A percentile compares a stretch with the other conserved stretches of the same genome.
Evolutionary conservation across 2,113 vertebrate species (phyloP).

Genomic region (Nothobranchius kuhntae): DNA sequence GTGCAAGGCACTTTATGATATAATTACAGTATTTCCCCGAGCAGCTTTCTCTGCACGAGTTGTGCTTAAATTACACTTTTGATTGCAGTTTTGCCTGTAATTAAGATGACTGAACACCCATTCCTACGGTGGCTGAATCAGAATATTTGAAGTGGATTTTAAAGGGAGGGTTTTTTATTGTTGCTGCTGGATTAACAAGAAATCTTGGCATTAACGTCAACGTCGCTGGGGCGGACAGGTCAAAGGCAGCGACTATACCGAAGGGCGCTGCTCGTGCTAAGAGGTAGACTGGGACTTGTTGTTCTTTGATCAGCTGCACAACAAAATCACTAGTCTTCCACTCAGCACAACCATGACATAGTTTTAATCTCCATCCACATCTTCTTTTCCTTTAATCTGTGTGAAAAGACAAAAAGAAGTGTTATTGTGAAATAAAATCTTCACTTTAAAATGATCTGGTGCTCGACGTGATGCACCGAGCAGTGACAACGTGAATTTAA

Average conservation of each 20-base stretch:
- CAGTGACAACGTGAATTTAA: not conserved
- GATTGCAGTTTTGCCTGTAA: slow-evolving; percentile 32
- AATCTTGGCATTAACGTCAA: slow-evolving; percentile 7
- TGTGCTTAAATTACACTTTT: slow-evolving; percentile 27
- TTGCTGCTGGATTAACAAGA: slow-evolving; percentile 25
- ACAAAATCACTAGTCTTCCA: slow-evolving; percentile 82
- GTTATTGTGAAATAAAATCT: slow-evolving; percentile 21
- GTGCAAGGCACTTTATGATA: slow-evolving; percentile 5
- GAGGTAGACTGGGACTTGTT: slow-evolving; percentile 80
- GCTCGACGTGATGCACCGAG: slow-evolving; percentile 11
- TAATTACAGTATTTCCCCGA: slow-evolving; percentile 19
- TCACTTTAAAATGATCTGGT: not conserved
- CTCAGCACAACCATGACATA: slow-evolving; percentile 58
- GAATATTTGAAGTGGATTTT: slow-evolving; percentile 18
- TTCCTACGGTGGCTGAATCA: slow-evolving; percentile 20
- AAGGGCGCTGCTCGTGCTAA: slow-evolving; percentile 66
- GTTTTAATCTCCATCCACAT: slow-evolving; percentile 14
- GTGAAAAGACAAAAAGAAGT: slow-evolving; percentile 15
- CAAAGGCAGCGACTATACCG: slow-evolving; percentile 32
- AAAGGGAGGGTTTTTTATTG: slow-evolving; percentile 7
- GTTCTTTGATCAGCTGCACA: slow-evolving; percentile 73
- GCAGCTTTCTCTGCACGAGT: slow-evolving; percentile 28
- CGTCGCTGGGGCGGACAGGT: slow-evolving; percentile 14
- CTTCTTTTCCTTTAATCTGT: slow-evolving; percentile 33
- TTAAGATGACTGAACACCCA: slow-evolving; percentile 21